Percentiles rank a stretch among this genome's conserved stretches.
Conservation (phyloP, 2,888 invertebrate species). For the Sisyra terminalis region DNA sequence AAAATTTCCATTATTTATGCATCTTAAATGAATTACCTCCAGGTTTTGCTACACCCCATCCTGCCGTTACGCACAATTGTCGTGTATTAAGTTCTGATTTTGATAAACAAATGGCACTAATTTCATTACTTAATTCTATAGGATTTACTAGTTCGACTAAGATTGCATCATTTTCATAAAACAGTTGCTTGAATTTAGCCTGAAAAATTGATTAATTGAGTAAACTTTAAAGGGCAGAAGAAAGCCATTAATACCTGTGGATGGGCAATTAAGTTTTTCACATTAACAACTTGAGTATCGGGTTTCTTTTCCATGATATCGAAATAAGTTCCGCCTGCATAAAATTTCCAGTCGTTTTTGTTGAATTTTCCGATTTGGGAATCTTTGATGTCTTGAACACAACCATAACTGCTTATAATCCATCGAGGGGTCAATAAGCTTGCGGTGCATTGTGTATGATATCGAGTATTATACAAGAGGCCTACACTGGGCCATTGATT, state of each 20-base stretch:
- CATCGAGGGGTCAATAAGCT: slow-evolving; percentile 31
- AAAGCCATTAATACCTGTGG: slow-evolving; percentile 35
- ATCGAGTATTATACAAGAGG: slow-evolving; percentile 28
- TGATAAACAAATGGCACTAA: slow-evolving; percentile 40
- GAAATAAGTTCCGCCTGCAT: slow-evolving; percentile 24
- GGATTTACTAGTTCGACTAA: slow-evolving; percentile 34
- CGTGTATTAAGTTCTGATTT: slow-evolving; percentile 27
- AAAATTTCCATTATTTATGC: neutral
- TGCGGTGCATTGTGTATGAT: slow-evolving; percentile 29
- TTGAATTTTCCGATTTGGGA: slow-evolving; percentile 6
- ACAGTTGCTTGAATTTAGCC: slow-evolving; percentile 36
- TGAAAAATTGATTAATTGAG: no score
- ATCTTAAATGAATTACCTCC: slow-evolving; percentile 22
- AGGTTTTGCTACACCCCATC: slow-evolving; percentile 36
- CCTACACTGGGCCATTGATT: slow-evolving; percentile 41
- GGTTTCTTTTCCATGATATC: slow-evolving; percentile 20
- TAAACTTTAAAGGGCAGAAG: no score
- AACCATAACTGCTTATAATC: slow-evolving; percentile 31
- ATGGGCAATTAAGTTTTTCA: slow-evolving; percentile 32
- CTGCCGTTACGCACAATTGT: slow-evolving; percentile 38
- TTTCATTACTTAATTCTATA: slow-evolving; percentile 31
- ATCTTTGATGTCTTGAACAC: slow-evolving; percentile 18
- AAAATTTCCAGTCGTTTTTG: slow-evolving; percentile 20
- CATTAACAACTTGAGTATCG: slow-evolving; percentile 20
- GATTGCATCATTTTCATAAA: slow-evolving; percentile 38